A percentile compares a stretch with the other conserved stretches of the same genome.
phyloP scores from a whole-genome alignment of 2,113 vertebrate species.

The Leptobrachium ailaonicum region DNA sequence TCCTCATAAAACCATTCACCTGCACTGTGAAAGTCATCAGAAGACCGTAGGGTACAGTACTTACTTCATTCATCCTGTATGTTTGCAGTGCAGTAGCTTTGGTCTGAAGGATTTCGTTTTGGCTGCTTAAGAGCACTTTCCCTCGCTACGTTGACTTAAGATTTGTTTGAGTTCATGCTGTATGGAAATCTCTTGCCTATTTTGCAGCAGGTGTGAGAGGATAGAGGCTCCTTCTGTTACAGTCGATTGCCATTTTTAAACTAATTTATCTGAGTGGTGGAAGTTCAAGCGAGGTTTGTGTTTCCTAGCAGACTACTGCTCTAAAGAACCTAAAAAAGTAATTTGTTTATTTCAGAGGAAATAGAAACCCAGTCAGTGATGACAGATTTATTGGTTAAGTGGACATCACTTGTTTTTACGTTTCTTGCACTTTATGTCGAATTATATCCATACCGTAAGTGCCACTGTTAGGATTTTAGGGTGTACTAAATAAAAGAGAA shows the following conservation, averaged over 20 bases:
- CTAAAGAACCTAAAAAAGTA: constrained; percentile 72
- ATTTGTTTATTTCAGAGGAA: constrained; percentile 83
- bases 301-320: constrained; percentile 72
- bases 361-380: constrained; percentile 76
- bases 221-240: constrained; percentile 61
- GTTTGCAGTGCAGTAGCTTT: constrained; percentile 53
- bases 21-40: constrained; percentile 45
- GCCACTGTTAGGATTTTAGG: constrained; percentile 57
- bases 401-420: constrained; percentile 64
- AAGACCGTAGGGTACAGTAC: constrained; percentile 21
- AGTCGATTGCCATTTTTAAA: constrained; percentile 73
- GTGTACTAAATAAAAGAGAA: constrained; percentile 18
- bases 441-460: constrained; percentile 61
- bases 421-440: constrained; percentile 59
- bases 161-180: constrained; percentile 64
- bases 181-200: constrained; percentile 58
- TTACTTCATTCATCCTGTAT: constrained; percentile 50
- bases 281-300: constrained; percentile 74
- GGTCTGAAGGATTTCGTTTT: constrained; percentile 56
- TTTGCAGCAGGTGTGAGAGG: constrained; percentile 70
- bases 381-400: constrained; percentile 83
- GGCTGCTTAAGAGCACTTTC: constrained; percentile 57
- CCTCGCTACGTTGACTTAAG: constrained; percentile 54
- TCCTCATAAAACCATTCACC: constrained; percentile 43
- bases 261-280: constrained; percentile 71